Evolutionary conservation across 2,797 vertebrate genomes (phyloP), one percentile per base, ranked within the genome.

Genomic region (Tiaroga cobitis): DNA sequence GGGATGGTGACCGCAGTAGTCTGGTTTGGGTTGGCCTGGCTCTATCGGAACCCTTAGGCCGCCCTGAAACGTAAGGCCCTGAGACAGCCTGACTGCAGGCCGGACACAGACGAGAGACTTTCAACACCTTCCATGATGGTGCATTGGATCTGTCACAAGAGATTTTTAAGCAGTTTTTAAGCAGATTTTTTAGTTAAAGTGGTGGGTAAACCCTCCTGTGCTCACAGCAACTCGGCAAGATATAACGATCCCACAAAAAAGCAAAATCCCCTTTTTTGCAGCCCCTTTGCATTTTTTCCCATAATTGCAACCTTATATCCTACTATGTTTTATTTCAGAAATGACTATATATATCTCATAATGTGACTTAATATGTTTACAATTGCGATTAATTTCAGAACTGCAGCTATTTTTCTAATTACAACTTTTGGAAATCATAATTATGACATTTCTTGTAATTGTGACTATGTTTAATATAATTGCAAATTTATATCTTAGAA

Each of bases 21-120:
- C 83, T 83, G 72, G 77, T 85, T 87, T 76, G 85, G 49, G 41
- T 79, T 78, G 81, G 81, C 49, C 80, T 63, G 84, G 13, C 75
- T 82, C 65, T 61, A 41, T 82, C 68, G 0, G 32, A 72, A 29
- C 43, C 61, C 54, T 37, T 39, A 70, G 63, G 63, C 34, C 18
- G 79, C 46, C 46, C 83, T 72, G 86, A 85, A 51, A 80, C 74
- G 49, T 76, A 32, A 59, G 69, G 79, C 59, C 56, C 75, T 34
- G 51, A 83, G 77, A 87, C 83, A 59, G 70, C 51, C 83, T 29
- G 80, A 82, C 70, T 83, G 26, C 68, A 67, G 69, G 80, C 83
- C 73, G 54, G 80, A 70, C 67, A 26, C 63, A 77, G 69, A 81
- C 43, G 32, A 68, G 70, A 82, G 75, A 51, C 46, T 79, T 63